Conservation (phyloP, 2,888 invertebrate species). For the Lithosia quadra region DNA sequence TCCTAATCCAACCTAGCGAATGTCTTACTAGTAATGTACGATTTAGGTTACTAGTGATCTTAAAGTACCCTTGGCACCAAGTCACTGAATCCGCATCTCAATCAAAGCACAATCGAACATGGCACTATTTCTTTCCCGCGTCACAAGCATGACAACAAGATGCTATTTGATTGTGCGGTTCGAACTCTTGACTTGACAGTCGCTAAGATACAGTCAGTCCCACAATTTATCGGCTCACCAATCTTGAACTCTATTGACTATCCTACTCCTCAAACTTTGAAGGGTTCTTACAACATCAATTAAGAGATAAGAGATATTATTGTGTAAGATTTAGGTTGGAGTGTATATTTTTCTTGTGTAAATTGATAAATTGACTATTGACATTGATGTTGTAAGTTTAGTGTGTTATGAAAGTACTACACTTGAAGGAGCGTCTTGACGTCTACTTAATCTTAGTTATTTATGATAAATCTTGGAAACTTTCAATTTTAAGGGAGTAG, state of each 20-base stretch:
- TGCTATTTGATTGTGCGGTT: constrained; percentile 54
- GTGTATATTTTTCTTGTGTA: constrained; percentile 19
- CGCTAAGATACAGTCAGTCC: constrained; percentile 62
- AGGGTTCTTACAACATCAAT: constrained; percentile 55
- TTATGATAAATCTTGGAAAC: constrained; percentile 3
- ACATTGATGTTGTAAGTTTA: constrained; percentile 15
- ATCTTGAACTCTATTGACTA: constrained; percentile 62
- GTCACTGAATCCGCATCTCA: constrained; percentile 10
- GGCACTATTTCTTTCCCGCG: constrained; percentile 28
- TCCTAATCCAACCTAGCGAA: not conserved
- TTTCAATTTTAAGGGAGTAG: not conserved
- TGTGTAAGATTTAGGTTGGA: constrained; percentile 28
- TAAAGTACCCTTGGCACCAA: constrained; percentile 15
- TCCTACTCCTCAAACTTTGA: constrained; percentile 52
- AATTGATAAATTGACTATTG: constrained; percentile 21
- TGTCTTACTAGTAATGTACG: not conserved
- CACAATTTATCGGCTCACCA: constrained; percentile 60
- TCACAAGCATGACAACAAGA: constrained; percentile 51
- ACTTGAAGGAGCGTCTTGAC: not conserved
- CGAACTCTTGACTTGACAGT: constrained; percentile 59
- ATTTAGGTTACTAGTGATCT: too few relatives aligned
- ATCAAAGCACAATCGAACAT: constrained; percentile 17
- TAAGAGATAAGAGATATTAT: constrained; percentile 45
- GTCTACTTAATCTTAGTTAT: not conserved
- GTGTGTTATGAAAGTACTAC: constrained; percentile 14